Evolutionary conservation across 2,888 invertebrate species (phyloP), one percentile per base, ranked within the genome.

Genomic region (Heliconius ismenius): DNA sequence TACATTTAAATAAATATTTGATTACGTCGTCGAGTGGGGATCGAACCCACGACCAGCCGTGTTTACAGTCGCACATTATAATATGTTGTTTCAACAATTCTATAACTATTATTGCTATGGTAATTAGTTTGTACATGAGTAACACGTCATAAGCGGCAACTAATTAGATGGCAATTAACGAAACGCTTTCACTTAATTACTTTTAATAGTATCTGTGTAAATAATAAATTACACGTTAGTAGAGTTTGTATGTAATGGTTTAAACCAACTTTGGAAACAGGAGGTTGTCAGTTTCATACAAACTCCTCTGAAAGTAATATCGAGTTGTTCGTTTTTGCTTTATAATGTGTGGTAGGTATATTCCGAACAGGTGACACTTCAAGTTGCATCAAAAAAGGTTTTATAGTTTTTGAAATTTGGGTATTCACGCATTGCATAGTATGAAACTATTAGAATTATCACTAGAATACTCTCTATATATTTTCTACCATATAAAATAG

Each of bases 41-140:
- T 49, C 43, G 43, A 49, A 49, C 18, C 43, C 6, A 49, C 43
- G 6, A 43, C 15, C 15, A 49, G 43, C 18, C 43, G 18, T 49
- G 18, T 49, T 18, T 49, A 18, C 43, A 43, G 43, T 18, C 43
- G 15, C 15, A 60, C 10, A 67, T 67, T 11, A n/a, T 36, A 13
- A 39, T 24, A 67, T 39, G n/a, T 39, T 21, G 24, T 67, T 67
- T 24, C 36, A 39, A 67, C n/a, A 7, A 54, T 49, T 28, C 13
- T 58, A n/a, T 58, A 58, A 54, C 13, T 24, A n/a, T 58, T 58
- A 70, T 32, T 13, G 32, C 28, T 32, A 9, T 70, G 18, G 24
- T 70, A 70, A 70, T 58, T 70, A 58, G 54, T 70, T 70, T 36
- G 58, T n/a, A 58, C 54, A 70, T 70, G 32, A 32, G 24, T 58